phyloP scores from a whole-genome alignment of 2,113 vertebrate species.

The Agapornis roseicollis region DNA sequence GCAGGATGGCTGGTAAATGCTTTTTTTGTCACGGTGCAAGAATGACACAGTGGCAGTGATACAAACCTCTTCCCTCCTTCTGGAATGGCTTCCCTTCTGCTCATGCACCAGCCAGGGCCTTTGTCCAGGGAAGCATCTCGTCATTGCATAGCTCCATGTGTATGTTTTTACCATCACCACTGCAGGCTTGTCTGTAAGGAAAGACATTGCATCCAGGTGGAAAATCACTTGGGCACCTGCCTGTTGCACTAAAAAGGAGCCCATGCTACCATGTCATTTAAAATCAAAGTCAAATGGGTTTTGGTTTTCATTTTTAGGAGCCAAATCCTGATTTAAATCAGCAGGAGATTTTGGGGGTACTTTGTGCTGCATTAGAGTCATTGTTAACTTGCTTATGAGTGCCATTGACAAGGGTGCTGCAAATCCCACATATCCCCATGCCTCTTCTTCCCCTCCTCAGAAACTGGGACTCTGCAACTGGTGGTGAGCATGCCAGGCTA shows the following conservation, averaged over 20 bases:
- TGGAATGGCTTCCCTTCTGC: neutral
- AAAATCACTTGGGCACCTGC: neutral
- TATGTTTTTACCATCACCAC: neutral
- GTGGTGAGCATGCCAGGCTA: rapidly evolving
- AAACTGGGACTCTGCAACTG: neutral
- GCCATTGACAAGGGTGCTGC: neutral
- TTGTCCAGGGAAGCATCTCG: neutral
- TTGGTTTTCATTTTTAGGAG: neutral
- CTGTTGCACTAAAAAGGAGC: rapidly evolving
- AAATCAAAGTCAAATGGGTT: neutral
- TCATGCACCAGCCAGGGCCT: neutral
- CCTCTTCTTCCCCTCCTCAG: neutral
- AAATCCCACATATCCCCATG: neutral
- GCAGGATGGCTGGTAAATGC: neutral
- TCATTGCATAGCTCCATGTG: rapidly evolving
- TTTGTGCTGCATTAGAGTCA: neutral
- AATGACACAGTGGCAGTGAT: neutral
- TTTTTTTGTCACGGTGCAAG: neutral
- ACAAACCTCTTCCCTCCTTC: neutral
- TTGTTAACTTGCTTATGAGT: neutral
- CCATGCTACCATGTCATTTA: rapidly evolving
- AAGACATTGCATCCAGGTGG: neutral
- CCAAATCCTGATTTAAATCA: neutral
- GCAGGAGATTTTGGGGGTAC: neutral
- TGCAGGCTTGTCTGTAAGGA: neutral